These are phyloP conservation scores for Scleropages formosus DNA, from an alignment of 2,797 vertebrate genomes.

Conservation along the genomic window DNA sequence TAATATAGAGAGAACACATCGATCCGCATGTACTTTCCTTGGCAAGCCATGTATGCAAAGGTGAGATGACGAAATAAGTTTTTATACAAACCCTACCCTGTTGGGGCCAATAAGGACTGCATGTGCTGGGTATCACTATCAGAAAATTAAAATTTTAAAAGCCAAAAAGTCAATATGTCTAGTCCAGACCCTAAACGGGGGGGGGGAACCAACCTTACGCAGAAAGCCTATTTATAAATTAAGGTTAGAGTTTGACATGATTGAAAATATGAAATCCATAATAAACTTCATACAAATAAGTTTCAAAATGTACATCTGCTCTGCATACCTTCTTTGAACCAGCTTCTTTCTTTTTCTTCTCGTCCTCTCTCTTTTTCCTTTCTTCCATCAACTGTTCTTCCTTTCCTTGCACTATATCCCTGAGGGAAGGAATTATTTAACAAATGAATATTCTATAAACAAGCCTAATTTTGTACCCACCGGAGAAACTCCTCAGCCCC, in stretches of 20 bases:
- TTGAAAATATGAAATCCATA: slow-evolving; percentile 9
- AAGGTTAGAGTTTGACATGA: not conserved
- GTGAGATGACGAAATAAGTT: not conserved
- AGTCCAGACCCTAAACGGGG: too few relatives aligned
- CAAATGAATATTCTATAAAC: slow-evolving; percentile 20
- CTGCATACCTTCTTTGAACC: slow-evolving; percentile 77
- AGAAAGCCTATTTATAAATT: not conserved
- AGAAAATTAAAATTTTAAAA: too few relatives aligned
- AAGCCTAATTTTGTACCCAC: slow-evolving; percentile 24
- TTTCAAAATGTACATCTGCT: not conserved
- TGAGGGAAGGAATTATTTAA: slow-evolving; percentile 46
- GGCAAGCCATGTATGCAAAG: not conserved
- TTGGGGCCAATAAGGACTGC: too few relatives aligned
- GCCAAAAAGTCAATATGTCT: too few relatives aligned
- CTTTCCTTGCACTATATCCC: slow-evolving; percentile 84
- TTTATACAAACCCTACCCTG: not conserved
- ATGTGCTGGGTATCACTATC: too few relatives aligned
- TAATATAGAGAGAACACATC: not conserved
- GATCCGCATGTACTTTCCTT: not conserved
- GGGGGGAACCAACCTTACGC: too few relatives aligned
- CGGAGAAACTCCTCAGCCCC: slow-evolving; percentile 18
- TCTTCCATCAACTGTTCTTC: slow-evolving; percentile 95
- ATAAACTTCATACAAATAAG: not conserved
- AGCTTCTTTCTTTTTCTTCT: slow-evolving; percentile 80
- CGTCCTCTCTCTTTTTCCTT: slow-evolving; percentile 84